These are phyloP conservation scores for Diadophis punctatus DNA, from an alignment of 2,113 vertebrate species.

Conservation along the genomic window DNA sequence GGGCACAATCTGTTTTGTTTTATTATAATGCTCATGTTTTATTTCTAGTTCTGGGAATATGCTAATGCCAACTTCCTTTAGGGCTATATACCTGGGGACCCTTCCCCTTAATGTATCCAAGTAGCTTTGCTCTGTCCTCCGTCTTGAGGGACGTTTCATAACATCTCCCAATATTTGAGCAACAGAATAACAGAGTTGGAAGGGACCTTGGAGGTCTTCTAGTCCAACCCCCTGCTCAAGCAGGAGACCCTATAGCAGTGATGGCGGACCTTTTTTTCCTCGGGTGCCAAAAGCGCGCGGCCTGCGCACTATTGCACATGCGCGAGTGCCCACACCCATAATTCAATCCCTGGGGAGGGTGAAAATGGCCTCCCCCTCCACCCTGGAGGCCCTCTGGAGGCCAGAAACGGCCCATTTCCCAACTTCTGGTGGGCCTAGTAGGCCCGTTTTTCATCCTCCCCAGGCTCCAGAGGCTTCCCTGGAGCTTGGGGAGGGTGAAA, in stretches of 20 bases:
- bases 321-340: too few relatives aligned
- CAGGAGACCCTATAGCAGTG: background rate
- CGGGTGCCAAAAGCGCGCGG: too few relatives aligned
- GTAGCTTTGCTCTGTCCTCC: background rate
- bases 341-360: too few relatives aligned
- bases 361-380: too few relatives aligned
- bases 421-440: too few relatives aligned
- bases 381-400: too few relatives aligned
- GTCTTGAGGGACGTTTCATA: background rate
- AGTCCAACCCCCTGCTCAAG: background rate
- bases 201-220: background rate
- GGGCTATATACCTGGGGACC: background rate
- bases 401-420: too few relatives aligned
- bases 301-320: too few relatives aligned
- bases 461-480: too few relatives aligned
- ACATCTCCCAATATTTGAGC: background rate
- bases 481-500: too few relatives aligned
- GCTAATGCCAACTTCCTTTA: background rate
- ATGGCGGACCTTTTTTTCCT: too few relatives aligned
- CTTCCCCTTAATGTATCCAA: conserved; percentile 31
- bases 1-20: background rate
- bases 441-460: too few relatives aligned
- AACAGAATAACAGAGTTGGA: background rate
- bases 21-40: conserved; percentile 2
- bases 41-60: conserved; percentile 1